These are phyloP conservation scores for Nymphalis polychloros DNA, from an alignment of 2,888 invertebrate species.

Conservation along the genomic window DNA sequence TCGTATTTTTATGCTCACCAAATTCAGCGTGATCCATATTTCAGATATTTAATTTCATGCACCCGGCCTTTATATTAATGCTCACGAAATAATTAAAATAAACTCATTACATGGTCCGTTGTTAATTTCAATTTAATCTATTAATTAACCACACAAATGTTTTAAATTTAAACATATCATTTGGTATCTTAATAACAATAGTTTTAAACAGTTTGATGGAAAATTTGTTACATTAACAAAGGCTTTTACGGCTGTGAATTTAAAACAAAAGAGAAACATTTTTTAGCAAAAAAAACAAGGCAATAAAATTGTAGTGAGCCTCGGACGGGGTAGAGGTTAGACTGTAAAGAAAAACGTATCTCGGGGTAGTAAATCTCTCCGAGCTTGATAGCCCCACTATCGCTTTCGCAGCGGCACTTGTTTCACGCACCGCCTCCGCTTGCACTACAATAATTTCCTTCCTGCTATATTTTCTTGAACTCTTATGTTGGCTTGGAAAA, in stretches of 20 bases:
- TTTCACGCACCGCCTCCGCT: conserved; percentile 67
- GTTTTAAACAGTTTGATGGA: conserved; percentile 1
- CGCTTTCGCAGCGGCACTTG: conserved; percentile 50
- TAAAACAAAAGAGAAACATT: conserved; percentile 12
- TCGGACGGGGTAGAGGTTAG: conserved; percentile 50
- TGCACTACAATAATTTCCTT: conserved; percentile 54
- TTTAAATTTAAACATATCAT: not conserved
- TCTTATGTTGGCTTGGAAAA: conserved; percentile 24
- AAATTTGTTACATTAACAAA: conserved; percentile 4
- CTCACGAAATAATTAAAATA: conserved; percentile 14
- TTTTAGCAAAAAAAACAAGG: conserved; percentile 5
- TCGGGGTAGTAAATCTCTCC: conserved; percentile 60
- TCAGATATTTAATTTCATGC: conserved; percentile 26
- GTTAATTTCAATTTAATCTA: conserved; percentile 5
- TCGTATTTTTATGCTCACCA: conserved; percentile 16
- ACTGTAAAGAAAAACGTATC: conserved; percentile 64
- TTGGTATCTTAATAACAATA: conserved; percentile 3
- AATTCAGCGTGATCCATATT: conserved; percentile 24
- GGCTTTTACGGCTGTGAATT: conserved; percentile 8
- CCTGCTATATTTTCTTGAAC: conserved; percentile 35
- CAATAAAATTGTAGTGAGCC: conserved; percentile 44
- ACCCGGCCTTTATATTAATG: not conserved
- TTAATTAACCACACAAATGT: conserved; percentile 7
- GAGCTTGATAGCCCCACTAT: conserved; percentile 25
- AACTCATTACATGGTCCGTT: conserved; percentile 4